Base-by-base conservation (phyloP, 2,113 vertebrate species). In the Typhlomys cinereus region DNA sequence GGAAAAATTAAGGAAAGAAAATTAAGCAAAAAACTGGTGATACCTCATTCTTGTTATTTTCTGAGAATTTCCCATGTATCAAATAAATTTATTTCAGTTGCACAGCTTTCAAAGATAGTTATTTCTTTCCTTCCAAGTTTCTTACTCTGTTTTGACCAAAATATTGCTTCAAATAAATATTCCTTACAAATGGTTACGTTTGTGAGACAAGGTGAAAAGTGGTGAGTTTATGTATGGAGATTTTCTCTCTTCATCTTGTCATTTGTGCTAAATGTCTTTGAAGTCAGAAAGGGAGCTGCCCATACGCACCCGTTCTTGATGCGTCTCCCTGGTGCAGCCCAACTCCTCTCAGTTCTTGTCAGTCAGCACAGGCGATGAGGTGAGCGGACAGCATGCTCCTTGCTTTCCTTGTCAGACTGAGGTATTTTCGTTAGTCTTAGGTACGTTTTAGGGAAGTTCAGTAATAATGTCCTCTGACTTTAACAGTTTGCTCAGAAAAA, bases 81-180 rank as follows among this genome's bases (percentile, higher is more conserved):
- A 83, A 66, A 85, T 88, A 90, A 52, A 83, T 86, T 64, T 78
- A 31, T 94, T 20, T 92, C 73, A 66, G 25, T 75, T 89, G 34
- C 17, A 50, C 34, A 83, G 52, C 41, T 90, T 84, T 54, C 34
- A 78, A 2, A 71, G 78, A 89, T 84, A 39, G 64, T 85, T 70
- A 10, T 44, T 91, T 89, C 75, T 79, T 76, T 76, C 29, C 54
- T 82, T 79, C 48, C n/a, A 73, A n/a, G 46, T 92, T 85, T 87
- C 39, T 83, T 85, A 61, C 59, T 41, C 52, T 90, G 4, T 71
- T 80, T 52, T 59, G 20, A 81, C 75, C 76, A 39, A 86, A 80
- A 62, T 88, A 66, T 57, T 50, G 20, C 79, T 90, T 69, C 79
- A 80, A 23, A 27, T 66, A 46, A 85, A 25, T 88, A 75, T 25